A percentile compares a stretch with the other conserved stretches of the same genome.
These are phyloP conservation scores for Telmatochromis brachygnathus DNA, from an alignment of 2,113 vertebrate species.

Conservation along the genomic window DNA sequence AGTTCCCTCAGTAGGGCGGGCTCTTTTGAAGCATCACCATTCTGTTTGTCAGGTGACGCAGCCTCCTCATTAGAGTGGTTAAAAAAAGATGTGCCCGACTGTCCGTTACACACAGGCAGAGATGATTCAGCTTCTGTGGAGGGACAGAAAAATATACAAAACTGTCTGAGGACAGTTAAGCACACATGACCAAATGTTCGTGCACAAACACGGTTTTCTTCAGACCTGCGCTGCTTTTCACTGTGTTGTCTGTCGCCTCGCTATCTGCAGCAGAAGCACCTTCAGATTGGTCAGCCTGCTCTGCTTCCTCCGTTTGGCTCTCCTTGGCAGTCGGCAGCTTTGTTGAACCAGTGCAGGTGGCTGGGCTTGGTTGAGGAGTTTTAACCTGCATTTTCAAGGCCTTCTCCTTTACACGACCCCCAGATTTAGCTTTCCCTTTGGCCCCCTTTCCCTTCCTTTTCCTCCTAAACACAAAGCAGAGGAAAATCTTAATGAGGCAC, in stretches of 20 bases:
- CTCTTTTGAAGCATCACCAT: slow-evolving; percentile 5
- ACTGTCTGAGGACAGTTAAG: background rate
- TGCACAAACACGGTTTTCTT: background rate
- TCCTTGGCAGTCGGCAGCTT: slow-evolving; percentile 26
- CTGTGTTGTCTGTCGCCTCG: background rate
- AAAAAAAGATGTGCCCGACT: slow-evolving; percentile 25
- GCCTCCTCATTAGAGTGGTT: slow-evolving; percentile 37
- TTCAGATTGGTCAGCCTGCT: background rate
- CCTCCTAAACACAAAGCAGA: slow-evolving; percentile 58
- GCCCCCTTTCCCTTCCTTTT: slow-evolving; percentile 71
- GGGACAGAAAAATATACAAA: background rate
- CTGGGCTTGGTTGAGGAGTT: slow-evolving; percentile 16
- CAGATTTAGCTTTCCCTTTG: slow-evolving; percentile 61
- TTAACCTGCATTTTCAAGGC: slow-evolving; percentile 48
- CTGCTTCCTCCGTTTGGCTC: background rate
- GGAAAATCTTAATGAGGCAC: background rate
- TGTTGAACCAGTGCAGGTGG: background rate
- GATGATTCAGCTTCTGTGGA: slow-evolving; percentile 6
- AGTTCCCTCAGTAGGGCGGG: slow-evolving; percentile 58
- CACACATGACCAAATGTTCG: background rate
- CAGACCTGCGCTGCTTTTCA: slow-evolving; percentile 49
- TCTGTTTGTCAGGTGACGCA: slow-evolving; percentile 18
- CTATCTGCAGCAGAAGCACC: background rate
- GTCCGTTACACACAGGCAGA: slow-evolving; percentile 14
- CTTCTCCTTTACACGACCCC: slow-evolving; percentile 52